Evolutionary conservation across 2,888 invertebrate species (phyloP).

Genomic region (Ashinkailepas kermadecensis): DNA sequence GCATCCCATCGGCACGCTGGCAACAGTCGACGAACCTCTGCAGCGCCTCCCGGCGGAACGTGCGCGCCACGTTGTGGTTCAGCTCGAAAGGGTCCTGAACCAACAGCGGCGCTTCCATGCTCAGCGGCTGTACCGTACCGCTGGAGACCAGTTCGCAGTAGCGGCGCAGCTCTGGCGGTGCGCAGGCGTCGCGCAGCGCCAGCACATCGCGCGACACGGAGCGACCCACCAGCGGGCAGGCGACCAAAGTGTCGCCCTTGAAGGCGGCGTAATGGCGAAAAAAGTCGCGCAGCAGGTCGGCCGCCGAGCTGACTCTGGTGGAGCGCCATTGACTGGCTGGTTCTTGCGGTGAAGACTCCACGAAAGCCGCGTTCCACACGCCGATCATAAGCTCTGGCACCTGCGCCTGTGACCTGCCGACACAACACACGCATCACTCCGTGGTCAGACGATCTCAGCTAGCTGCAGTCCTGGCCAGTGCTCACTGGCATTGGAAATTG

Average conservation of each 20-base stretch:
- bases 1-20: constrained; percentile 25
- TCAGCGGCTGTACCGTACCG: background rate
- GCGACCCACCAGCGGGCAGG: constrained; percentile 30
- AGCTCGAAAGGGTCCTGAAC: constrained; percentile 33
- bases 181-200: constrained; percentile 23
- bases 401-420: background rate
- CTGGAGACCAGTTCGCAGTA: constrained; percentile 1
- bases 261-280: constrained; percentile 29
- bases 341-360: too few species aligned
- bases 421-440: too few species aligned
- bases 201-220: constrained; percentile 26
- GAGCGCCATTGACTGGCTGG: background rate
- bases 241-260: constrained; percentile 25
- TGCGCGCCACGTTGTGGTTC: constrained; percentile 30
- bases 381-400: constrained; percentile 22
- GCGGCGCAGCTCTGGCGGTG: constrained; percentile 26
- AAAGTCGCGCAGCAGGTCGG: constrained; percentile 29
- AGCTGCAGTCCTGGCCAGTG: too few species aligned
- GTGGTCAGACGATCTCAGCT: too few species aligned
- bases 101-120: constrained; percentile 27
- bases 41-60: constrained; percentile 24
- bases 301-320: background rate
- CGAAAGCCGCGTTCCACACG: constrained; percentile 28
- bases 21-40: constrained; percentile 30
- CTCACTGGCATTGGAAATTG: too few species aligned